Percentiles rank a stretch among this genome's conserved stretches.
Evolutionary conservation across 2,113 vertebrate genomes (phyloP).

Genomic region (Petromus typicus): DNA sequence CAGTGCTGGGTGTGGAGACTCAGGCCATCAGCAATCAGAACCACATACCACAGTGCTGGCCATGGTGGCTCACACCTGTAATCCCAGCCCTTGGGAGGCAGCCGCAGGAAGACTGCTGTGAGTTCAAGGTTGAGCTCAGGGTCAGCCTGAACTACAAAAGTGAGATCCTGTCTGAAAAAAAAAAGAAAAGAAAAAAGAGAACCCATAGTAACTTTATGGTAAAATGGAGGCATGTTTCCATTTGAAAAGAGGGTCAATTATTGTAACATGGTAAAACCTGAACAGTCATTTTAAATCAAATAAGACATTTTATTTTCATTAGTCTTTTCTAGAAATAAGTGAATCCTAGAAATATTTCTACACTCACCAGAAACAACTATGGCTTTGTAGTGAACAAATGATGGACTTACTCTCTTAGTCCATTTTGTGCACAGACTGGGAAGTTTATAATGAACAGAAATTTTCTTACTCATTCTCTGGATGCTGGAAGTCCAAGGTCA

Average conservation of each 20-base stretch:
- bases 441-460: background rate
- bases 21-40: too few species aligned
- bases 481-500: background rate
- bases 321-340: background rate
- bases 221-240: background rate
- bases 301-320: constrained; percentile 20
- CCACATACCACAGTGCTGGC: too few species aligned
- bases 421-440: background rate
- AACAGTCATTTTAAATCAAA: constrained; percentile 7
- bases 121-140: too few species aligned
- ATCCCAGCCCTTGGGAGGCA: too few species aligned
- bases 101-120: too few species aligned
- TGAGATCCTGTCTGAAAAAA: too few species aligned
- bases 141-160: too few species aligned
- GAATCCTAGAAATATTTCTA: background rate
- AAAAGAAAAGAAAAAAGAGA: background rate
- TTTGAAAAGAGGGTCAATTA: background rate
- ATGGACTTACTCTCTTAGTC: background rate
- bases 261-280: background rate
- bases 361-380: background rate
- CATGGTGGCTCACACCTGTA: too few species aligned
- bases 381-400: background rate
- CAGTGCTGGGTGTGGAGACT: too few species aligned
- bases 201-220: background rate
- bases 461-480: background rate